These are phyloP conservation scores for Elegia similella DNA, from an alignment of 2,888 invertebrate genomes.

Conservation along the genomic window DNA sequence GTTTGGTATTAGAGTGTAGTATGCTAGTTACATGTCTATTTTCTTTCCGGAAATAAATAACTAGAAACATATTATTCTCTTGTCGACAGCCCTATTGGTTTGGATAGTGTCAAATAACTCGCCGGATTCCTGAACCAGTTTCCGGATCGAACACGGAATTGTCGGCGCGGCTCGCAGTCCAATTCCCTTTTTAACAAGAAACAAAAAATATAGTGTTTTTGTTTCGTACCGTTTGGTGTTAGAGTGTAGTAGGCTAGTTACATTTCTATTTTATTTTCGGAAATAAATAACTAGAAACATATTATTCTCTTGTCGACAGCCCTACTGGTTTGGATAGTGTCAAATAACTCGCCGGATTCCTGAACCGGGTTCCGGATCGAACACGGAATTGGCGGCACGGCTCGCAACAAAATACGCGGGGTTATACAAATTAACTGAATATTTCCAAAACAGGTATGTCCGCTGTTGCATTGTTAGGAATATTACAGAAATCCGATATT, in stretches of 20 bases:
- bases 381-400: slow-evolving; percentile 2
- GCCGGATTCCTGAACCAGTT: slow-evolving; percentile 17
- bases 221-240: too few species aligned
- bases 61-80: too few species aligned
- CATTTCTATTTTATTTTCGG: too few species aligned
- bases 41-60: too few species aligned
- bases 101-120: background rate
- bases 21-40: too few species aligned
- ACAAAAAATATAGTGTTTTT: too few species aligned
- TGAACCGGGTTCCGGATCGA: background rate
- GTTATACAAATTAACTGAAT: slow-evolving; percentile 1
- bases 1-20: too few species aligned
- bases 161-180: background rate
- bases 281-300: too few species aligned
- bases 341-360: slow-evolving; percentile 19
- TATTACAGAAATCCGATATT: background rate
- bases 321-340: background rate
- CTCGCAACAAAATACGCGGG: slow-evolving; percentile 4
- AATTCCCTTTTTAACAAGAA: too few species aligned
- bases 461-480: background rate
- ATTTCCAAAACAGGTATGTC: background rate
- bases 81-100: background rate
- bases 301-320: too few species aligned
- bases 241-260: too few species aligned
- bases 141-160: slow-evolving; percentile 8